phyloP scores from a whole-genome alignment of 2,113 vertebrate species.

The Puffinus mauretanicus region DNA sequence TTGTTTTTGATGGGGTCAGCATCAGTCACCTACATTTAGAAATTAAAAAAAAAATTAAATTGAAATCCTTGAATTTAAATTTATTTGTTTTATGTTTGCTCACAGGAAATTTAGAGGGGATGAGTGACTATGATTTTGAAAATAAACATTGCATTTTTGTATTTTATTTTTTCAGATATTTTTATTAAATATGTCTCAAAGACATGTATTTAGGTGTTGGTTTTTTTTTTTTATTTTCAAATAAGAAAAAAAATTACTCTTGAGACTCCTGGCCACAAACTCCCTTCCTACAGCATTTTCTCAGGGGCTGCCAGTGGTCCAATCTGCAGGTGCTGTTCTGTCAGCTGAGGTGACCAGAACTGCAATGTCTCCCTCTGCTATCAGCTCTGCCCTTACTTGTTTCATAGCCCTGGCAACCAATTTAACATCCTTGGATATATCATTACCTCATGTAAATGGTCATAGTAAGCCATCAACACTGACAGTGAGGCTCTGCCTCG shows the following conservation, averaged over 20 bases:
- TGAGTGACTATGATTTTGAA: not conserved
- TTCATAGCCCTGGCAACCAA: not conserved
- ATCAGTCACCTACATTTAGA: not conserved
- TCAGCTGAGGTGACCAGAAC: not conserved
- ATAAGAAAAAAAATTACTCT: not conserved
- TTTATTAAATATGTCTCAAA: not conserved
- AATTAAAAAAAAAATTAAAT: not conserved
- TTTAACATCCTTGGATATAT: not conserved
- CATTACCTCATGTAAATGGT: not conserved
- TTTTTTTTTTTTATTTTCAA: not conserved
- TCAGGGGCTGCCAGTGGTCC: not conserved
- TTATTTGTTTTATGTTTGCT: not conserved
- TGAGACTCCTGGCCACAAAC: not conserved
- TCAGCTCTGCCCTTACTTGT: accelerated
- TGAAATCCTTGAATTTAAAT: not conserved
- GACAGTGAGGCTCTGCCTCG: not conserved
- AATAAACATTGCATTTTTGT: not conserved
- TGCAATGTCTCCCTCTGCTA: not conserved
- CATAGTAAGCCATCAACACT: not conserved
- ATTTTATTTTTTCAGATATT: not conserved
- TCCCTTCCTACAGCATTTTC: not conserved
- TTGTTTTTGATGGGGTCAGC: not conserved
- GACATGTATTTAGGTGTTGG: not conserved
- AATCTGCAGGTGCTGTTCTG: not conserved
- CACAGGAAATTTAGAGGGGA: not conserved